Base-by-base conservation (phyloP, 2,113 vertebrate species). In the Protomyctophum bolini region DNA sequence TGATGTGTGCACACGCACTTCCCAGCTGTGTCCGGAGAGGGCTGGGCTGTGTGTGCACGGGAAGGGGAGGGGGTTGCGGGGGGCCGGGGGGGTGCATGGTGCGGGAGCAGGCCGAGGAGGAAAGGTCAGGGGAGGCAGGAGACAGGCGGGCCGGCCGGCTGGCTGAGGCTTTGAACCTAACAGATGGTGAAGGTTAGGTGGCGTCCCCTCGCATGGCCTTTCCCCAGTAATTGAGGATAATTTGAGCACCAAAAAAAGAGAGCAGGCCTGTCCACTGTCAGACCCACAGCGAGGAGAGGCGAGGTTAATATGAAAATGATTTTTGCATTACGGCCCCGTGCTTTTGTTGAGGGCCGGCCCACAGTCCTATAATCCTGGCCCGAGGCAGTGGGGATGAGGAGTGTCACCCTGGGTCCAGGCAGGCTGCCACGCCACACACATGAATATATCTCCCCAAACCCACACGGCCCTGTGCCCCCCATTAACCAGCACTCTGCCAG, bases 181-280 rank as follows among this genome's bases (percentile, higher is more conserved):
- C 96, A 96, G 96, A 96, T 97, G 95, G 97, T 94, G 94, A 96
- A 96, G 94, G 96, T 97, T 96, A 97, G 97, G 94, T 96, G 95
- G 96, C 94, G 95, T 95, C 95, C 95, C 94, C 94, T 94, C 88
- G 95, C 93, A 94, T 94, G 94, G 94, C 94, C 95, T 94, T 95
- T 96, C 94, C 94, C 89, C 94, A 94, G 96, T 97, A 97, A 98
- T 97, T 97, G 95, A 95, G 95, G 95, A 98, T 96, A 96, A 96
- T 97, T 97, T 97, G 94, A 96, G 94, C 94, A 95, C 94, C 95
- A 88, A 68, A 90, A 88, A 68, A 90, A 95, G 93, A 94, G 93
- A 93, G 93, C 93, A 92, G 94, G 88, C 93, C 95, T 95, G 95
- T 96, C 96, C 95, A 94, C 93, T 93, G 94, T 95, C 93, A 93